phyloP scores from a whole-genome alignment of 1,140 invertebrate genomes.

The Drosophila ercepeae region DNA sequence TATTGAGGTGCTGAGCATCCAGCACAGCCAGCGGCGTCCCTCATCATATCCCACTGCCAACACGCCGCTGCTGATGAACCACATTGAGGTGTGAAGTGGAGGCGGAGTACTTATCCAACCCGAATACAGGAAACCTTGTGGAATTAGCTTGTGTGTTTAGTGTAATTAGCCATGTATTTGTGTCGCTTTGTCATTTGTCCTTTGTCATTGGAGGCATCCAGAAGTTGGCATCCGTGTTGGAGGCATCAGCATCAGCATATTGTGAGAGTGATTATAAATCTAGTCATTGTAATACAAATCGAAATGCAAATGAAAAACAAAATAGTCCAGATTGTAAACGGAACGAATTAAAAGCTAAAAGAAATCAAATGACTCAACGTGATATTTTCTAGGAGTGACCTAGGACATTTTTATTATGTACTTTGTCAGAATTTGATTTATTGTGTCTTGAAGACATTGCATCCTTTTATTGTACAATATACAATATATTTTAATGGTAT shows the following conservation, averaged over 20 bases:
- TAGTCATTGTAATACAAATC: constrained; percentile 66
- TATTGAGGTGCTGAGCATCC: constrained; percentile 74
- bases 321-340: constrained; percentile 22
- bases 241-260: constrained; percentile 56
- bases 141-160: constrained; percentile 42
- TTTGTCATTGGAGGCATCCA: no score
- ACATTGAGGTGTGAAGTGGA: constrained; percentile 62
- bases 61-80: constrained; percentile 77
- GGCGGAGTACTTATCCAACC: constrained; percentile 22
- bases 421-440: constrained; percentile 34
- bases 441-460: constrained; percentile 61
- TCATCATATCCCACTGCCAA: constrained; percentile 78
- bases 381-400: constrained; percentile 1
- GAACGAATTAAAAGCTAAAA: constrained; percentile 35
- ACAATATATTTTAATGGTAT: constrained; percentile 50
- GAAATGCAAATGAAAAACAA: constrained; percentile 35
- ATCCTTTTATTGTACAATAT: constrained; percentile 45
- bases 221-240: no score
- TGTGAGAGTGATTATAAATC: constrained; percentile 80
- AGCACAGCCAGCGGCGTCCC: constrained; percentile 58
- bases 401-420: constrained; percentile 27
- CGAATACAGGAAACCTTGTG: constrained; percentile 50
- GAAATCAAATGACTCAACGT: background rate
- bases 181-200: constrained; percentile 59
- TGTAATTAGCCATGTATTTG: constrained; percentile 50